phyloP scores from a whole-genome alignment of 2,888 invertebrate genomes.

The Cantharis flavilabris region DNA sequence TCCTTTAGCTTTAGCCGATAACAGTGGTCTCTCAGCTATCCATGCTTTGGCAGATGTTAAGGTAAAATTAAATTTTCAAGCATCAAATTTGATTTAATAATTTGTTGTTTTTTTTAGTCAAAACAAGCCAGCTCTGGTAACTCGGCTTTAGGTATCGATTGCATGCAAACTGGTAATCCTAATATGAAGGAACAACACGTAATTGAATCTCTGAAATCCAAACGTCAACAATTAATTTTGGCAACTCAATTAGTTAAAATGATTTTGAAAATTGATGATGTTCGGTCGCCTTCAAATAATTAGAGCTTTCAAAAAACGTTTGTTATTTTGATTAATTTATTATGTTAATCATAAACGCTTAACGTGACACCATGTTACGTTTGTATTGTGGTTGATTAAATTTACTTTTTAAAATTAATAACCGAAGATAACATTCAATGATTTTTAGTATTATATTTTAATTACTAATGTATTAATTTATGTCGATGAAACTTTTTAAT shows the following conservation, averaged over 20 bases:
- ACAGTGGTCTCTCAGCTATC: conserved; percentile 92
- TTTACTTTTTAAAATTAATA: too few relatives aligned
- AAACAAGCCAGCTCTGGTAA: conserved; percentile 85
- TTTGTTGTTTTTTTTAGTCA: conserved; percentile 55
- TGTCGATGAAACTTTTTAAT: background rate
- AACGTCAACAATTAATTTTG: conserved; percentile 94
- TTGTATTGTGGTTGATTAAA: too few relatives aligned
- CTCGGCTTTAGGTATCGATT: conserved; percentile 91
- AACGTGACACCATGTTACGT: too few relatives aligned
- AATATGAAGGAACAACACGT: conserved; percentile 97
- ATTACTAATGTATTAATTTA: background rate
- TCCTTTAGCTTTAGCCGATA: conserved; percentile 95
- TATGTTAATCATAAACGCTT: too few relatives aligned
- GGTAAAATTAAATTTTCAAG: conserved; percentile 33
- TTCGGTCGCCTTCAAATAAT: conserved; percentile 62
- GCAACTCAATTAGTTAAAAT: conserved; percentile 99
- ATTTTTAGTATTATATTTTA: background rate
- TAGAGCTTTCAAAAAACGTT: background rate
- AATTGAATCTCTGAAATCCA: conserved; percentile 94
- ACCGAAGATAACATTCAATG: too few relatives aligned
- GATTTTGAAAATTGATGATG: conserved; percentile 99
- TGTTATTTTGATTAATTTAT: too few relatives aligned
- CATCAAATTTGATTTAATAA: background rate
- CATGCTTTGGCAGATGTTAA: conserved; percentile 90
- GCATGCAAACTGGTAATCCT: conserved; percentile 77